phyloP scores from a whole-genome alignment of 2,113 vertebrate genomes.

The Podarcis raffonei region DNA sequence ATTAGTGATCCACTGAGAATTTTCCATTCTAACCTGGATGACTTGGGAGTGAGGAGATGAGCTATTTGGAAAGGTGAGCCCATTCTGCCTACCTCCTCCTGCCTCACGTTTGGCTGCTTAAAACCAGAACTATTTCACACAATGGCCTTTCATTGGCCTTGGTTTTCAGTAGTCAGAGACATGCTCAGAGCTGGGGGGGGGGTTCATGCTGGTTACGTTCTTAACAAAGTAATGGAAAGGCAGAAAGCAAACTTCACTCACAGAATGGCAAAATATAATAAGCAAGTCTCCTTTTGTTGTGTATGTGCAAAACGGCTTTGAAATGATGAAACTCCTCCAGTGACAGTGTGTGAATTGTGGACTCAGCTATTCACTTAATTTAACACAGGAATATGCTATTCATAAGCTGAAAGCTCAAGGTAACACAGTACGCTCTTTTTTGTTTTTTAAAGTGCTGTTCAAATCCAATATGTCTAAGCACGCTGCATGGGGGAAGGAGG shows the following conservation, averaged over 20 bases:
- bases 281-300: not conserved
- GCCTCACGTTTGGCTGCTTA: not conserved
- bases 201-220: not conserved
- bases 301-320: not conserved
- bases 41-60: not conserved
- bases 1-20: not conserved
- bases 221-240: not conserved
- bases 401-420: not conserved
- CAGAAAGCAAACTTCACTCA: not conserved
- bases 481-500: not conserved
- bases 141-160: not conserved
- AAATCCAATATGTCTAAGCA: not conserved
- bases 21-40: not conserved
- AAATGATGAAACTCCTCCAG: not conserved
- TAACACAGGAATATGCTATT: not conserved
- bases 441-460: not conserved
- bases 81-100: not conserved
- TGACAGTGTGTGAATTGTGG: not conserved
- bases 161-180: no score
- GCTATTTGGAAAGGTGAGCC: not conserved
- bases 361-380: rapidly evolving
- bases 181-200: not conserved
- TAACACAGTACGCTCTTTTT: rapidly evolving
- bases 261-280: not conserved
- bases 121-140: not conserved